These are phyloP conservation scores for Diadema setosum DNA, from an alignment of 35 echinoderm and acorn worm species.

Conservation along the genomic window DNA sequence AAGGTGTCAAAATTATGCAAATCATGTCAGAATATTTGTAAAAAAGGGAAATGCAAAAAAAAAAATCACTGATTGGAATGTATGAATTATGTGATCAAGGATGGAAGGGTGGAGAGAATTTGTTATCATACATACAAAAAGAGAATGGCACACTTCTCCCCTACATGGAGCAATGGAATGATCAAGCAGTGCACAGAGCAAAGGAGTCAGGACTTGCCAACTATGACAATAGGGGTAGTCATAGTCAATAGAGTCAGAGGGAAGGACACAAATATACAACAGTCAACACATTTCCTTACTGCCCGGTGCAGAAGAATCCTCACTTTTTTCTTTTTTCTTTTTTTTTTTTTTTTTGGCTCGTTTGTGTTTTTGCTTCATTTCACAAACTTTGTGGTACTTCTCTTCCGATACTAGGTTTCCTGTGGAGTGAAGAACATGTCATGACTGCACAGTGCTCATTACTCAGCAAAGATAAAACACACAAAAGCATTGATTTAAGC, in stretches of 20 bases:
- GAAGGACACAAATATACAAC: not conserved
- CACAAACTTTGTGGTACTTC: no score
- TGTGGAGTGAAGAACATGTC: no score
- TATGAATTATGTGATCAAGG: conserved; percentile 14
- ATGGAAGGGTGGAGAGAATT: conserved; percentile 3
- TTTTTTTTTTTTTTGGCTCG: no score
- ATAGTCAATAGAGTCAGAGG: not conserved
- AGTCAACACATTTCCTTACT: no score
- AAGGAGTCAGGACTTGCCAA: not conserved
- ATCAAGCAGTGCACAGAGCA: conserved; percentile 5
- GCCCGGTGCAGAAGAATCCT: no score
- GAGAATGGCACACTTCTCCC: conserved; percentile 4
- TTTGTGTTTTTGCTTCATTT: no score
- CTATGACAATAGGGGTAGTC: not conserved
- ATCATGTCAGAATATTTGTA: not conserved
- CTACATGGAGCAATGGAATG: conserved; percentile 28
- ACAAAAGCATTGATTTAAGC: no score
- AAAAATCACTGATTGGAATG: not conserved
- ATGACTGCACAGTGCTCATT: no score
- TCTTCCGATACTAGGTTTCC: no score
- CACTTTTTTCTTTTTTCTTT: no score
- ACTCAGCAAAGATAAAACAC: no score
- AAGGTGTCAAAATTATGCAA: not conserved
- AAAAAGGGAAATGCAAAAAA: not conserved
- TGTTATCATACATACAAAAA: not conserved